phyloP scores from a whole-genome alignment of 2,113 vertebrate genomes.

The Calonectris borealis region DNA sequence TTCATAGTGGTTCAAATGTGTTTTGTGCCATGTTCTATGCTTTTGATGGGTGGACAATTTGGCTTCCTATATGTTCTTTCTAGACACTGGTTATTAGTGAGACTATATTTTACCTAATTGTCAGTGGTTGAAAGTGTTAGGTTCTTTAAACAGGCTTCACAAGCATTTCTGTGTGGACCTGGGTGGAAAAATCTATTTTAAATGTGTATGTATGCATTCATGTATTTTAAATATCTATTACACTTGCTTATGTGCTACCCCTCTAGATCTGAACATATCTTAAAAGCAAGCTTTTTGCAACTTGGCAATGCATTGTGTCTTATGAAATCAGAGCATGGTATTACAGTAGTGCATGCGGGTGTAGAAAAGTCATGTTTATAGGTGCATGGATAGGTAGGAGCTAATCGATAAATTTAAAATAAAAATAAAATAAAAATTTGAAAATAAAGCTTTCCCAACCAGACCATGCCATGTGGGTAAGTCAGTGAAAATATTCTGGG shows the following conservation, averaged over 20 bases:
- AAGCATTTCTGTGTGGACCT: not conserved
- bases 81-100: not conserved
- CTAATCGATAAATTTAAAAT: not conserved
- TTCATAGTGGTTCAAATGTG: not conserved
- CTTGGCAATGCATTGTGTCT: not conserved
- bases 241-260: not conserved
- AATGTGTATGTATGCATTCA: not conserved
- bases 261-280: not conserved
- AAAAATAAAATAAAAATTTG: no score
- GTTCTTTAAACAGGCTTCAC: not conserved
- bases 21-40: not conserved
- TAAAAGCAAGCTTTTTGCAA: not conserved
- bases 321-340: not conserved
- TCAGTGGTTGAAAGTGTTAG: not conserved
- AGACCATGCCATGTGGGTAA: not conserved
- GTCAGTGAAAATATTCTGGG: not conserved
- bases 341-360: not conserved
- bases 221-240: not conserved
- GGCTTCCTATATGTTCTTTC: not conserved
- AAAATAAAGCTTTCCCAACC: not conserved
- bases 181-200: not conserved
- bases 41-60: not conserved
- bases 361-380: not conserved
- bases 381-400: not conserved
- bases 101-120: not conserved